Base-by-base conservation (phyloP, 2,113 vertebrate species). In the Columbina picui region DNA sequence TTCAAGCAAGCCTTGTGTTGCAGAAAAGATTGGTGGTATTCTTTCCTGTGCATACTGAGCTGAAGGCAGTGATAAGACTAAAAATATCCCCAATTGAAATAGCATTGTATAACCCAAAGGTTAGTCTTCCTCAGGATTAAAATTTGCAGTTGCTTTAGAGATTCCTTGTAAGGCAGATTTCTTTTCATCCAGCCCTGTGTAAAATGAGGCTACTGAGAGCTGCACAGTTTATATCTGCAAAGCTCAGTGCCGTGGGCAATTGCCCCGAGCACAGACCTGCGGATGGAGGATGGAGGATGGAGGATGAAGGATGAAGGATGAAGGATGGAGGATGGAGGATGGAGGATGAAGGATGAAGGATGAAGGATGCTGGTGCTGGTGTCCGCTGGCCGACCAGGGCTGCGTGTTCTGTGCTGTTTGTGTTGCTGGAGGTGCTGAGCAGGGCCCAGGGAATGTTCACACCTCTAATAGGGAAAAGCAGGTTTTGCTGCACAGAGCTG, bases 71-170 rank as follows among this genome's bases (percentile, higher is more conserved):
- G 90, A 95, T 92, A 92, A 88, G 74, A 86, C 95, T 93, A 84
- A 94, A 97, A 94, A 94, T 90, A 97, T 84, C 56, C 50, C 79
- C 84, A 63, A 47, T 47, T 94, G 94, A 87, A 94, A 89, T 8
- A 76, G 61, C 75, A 82, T 80, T 93, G 90, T 92, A 11, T 79
- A 89, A 96, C 89, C 87, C 92, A 94, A 93, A 96, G 93, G 88
- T 96, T 94, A 95, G 53, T 49, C 79, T 87, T 95, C 70, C 70
- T 91, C 15, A 5, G 95, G 91, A 86, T 96, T 88, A 87, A 92
- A 95, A 95, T 90, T 93, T 84, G 75, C 70, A 36, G 64, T 91
- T 2, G 9, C 78, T 93, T 81, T 43, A 47, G 47, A 27, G 68
- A 50, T 84, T 73, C 82, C 57, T 78, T 56, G 63, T 73, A 32